Percentiles rank a stretch among this genome's conserved stretches.
phyloP scores from a whole-genome alignment of 2,888 invertebrate species.

The Eueremaeus valkanovi region DNA sequence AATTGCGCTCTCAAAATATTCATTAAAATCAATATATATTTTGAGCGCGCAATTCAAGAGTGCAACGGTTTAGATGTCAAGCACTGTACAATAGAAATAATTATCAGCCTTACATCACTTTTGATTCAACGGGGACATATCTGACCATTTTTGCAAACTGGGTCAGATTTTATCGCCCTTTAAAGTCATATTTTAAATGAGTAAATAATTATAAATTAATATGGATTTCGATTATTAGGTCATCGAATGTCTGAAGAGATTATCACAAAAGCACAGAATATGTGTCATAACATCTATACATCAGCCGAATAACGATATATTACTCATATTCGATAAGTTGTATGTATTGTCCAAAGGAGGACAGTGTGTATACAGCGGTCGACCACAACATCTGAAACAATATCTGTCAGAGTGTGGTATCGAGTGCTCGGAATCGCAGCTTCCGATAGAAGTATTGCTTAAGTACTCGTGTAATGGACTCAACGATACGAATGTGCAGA shows the following conservation, averaged over 20 bases:
- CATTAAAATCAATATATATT: too few species aligned
- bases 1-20: too few species aligned
- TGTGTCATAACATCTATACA: not conserved
- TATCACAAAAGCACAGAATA: not conserved
- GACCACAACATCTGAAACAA: not conserved
- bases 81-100: too few species aligned
- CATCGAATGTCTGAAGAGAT: not conserved
- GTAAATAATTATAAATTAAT: not conserved
- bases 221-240: not conserved
- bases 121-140: too few species aligned
- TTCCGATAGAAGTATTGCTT: not conserved
- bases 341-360: not conserved
- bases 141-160: too few species aligned
- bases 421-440: not conserved
- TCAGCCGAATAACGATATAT: not conserved
- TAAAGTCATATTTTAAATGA: too few species aligned
- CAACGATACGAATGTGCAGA: not conserved
- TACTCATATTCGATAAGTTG: not conserved
- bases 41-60: too few species aligned
- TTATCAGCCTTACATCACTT: too few species aligned
- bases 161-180: too few species aligned
- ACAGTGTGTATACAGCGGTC: not conserved
- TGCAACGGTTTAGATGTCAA: too few species aligned
- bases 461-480: constrained; percentile 33
- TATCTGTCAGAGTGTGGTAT: not conserved